Evolutionary conservation across 2,797 vertebrate species (phyloP).

Genomic region (Acipenser transmontanus): DNA sequence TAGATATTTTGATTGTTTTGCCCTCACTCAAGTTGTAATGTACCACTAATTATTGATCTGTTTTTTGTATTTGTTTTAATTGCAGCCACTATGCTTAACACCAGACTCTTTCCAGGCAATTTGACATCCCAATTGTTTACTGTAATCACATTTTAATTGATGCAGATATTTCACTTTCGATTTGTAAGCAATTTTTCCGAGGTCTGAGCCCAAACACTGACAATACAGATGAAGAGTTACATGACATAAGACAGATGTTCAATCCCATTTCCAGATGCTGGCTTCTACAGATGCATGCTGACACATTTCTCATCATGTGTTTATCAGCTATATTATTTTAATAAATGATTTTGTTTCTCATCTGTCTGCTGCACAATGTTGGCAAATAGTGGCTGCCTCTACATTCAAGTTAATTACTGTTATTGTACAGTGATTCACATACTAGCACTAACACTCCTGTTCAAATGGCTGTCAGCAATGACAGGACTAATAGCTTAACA

Average conservation of each 20-base stretch:
- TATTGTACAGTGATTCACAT: no score
- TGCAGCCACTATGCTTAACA: constrained; percentile 5
- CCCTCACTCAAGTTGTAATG: no score
- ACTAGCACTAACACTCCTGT: no score
- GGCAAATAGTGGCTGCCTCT: no score
- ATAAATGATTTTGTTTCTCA: no score
- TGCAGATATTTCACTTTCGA: constrained; percentile 22
- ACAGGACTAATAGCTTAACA: no score
- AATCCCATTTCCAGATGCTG: constrained; percentile 36
- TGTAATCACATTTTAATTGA: constrained; percentile 20
- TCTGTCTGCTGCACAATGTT: no score
- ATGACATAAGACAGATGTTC: constrained; percentile 30
- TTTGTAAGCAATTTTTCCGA: constrained; percentile 16
- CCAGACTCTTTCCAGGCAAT: not conserved
- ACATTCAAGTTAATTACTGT: no score
- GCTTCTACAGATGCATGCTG: not conserved
- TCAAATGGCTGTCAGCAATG: no score
- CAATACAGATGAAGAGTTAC: constrained; percentile 12
- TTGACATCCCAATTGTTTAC: constrained; percentile 20
- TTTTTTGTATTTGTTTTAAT: constrained; percentile 4
- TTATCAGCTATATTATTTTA: not conserved
- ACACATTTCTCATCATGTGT: constrained; percentile 1
- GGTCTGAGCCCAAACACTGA: not conserved
- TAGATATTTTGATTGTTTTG: no score
- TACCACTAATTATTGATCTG: no score